These are phyloP conservation scores for Chloroceryle amazona DNA, from an alignment of 2,797 vertebrate genomes.

Conservation along the genomic window DNA sequence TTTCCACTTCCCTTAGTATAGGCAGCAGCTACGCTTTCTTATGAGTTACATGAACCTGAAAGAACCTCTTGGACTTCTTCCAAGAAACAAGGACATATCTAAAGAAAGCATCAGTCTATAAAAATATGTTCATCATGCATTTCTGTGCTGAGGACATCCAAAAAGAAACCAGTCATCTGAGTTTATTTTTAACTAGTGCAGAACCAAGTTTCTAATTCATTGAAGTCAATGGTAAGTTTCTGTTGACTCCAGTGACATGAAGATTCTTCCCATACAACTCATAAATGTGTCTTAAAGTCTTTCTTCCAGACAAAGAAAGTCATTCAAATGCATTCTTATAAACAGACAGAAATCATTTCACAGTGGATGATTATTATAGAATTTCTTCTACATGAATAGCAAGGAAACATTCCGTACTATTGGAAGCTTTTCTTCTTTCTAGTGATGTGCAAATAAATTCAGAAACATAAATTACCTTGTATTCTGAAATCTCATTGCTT, in stretches of 20 bases:
- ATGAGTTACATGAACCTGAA: not conserved
- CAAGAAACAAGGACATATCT: not conserved
- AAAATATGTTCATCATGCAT: not conserved
- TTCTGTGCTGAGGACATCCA: not conserved
- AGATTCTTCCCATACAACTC: not conserved
- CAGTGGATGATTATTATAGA: not conserved
- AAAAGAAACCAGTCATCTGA: not conserved
- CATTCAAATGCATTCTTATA: not conserved
- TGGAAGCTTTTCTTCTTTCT: not conserved
- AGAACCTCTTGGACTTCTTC: not conserved
- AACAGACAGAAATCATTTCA: not conserved
- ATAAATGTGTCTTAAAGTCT: not conserved
- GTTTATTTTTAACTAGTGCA: not conserved
- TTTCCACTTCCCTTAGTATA: not conserved
- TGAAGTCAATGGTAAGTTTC: not conserved
- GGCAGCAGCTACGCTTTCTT: not conserved
- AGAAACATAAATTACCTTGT: not conserved
- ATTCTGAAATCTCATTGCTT: not conserved
- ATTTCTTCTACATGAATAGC: not conserved
- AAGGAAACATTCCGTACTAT: not conserved
- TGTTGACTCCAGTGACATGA: not conserved
- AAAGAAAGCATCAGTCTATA: conserved; percentile 5
- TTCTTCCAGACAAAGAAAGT: not conserved
- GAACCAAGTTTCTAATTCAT: not conserved
- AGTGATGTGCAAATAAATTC: not conserved